A percentile compares a stretch with the other conserved stretches of the same genome.
Conservation (phyloP, 2,797 vertebrate species). For the Acanthurus leucopareius region DNA sequence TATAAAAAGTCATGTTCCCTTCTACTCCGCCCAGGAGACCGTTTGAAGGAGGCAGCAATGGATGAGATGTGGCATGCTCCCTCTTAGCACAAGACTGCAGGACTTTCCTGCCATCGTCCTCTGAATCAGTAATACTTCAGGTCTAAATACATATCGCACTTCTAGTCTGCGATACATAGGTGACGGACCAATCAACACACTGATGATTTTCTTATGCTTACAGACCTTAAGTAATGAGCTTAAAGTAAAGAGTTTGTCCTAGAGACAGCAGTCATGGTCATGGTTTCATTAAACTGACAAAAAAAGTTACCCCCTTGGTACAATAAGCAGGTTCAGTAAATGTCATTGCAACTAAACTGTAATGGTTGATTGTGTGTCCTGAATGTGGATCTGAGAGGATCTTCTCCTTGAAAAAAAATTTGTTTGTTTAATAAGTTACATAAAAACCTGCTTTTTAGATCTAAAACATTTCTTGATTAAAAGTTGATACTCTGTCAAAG, state of each 20-base stretch:
- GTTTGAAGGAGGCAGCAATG: slow-evolving; percentile 25
- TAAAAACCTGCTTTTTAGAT: background rate
- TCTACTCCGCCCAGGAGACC: slow-evolving; percentile 27
- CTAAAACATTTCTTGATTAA: background rate
- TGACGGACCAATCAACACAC: background rate
- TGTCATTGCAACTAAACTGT: background rate
- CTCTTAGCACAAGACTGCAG: slow-evolving; percentile 8
- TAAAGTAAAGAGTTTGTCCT: background rate
- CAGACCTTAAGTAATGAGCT: background rate
- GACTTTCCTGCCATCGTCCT: slow-evolving; percentile 7
- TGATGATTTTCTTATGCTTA: background rate
- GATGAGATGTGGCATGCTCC: slow-evolving; percentile 34
- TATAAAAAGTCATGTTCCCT: slow-evolving; percentile 51
- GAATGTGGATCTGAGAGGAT: background rate
- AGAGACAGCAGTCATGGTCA: background rate
- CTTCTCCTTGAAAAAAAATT: no score
- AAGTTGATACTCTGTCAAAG: background rate
- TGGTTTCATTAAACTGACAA: background rate
- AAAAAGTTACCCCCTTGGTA: background rate
- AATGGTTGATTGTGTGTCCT: background rate
- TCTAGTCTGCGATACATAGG: background rate
- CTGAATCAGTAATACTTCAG: slow-evolving; percentile 23
- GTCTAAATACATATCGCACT: no score
- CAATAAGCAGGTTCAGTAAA: background rate
- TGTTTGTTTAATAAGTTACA: background rate